These are phyloP conservation scores for Spongia lamella DNA, from an alignment of 37 sponge, comb jelly and placozoan genomes.

Conservation along the genomic window DNA sequence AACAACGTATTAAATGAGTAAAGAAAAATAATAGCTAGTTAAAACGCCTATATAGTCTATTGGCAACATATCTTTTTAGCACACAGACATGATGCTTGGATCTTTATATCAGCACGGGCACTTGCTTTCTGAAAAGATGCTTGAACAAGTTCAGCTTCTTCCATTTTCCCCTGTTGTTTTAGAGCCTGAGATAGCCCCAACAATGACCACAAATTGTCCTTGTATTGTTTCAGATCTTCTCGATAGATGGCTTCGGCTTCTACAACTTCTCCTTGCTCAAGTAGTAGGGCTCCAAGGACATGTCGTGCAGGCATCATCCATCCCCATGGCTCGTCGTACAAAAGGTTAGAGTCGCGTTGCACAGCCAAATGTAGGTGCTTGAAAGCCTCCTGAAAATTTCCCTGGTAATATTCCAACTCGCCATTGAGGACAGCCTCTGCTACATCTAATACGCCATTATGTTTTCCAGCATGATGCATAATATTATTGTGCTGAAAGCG, in stretches of 20 bases:
- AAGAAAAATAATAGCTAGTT: no score
- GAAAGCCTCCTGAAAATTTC: slow-evolving; percentile 53
- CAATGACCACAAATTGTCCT: slow-evolving; percentile 60
- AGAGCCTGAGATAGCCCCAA: slow-evolving; percentile 45
- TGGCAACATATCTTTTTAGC: slow-evolving; percentile 42
- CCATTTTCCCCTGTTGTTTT: slow-evolving; percentile 29
- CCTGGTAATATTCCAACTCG: slow-evolving; percentile 62
- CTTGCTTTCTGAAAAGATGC: slow-evolving; percentile 27
- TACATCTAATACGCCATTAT: slow-evolving; percentile 52
- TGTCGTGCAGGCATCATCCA: slow-evolving; percentile 73
- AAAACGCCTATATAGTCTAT: no score
- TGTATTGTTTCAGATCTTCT: slow-evolving; percentile 47
- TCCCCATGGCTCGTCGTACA: slow-evolving; percentile 66
- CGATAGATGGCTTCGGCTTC: slow-evolving; percentile 55
- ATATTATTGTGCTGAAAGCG: slow-evolving; percentile 40
- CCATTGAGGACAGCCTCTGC: slow-evolving; percentile 64
- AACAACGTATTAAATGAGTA: no score
- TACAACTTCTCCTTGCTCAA: slow-evolving; percentile 52
- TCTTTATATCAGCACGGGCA: slow-evolving; percentile 41
- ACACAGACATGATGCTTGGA: slow-evolving; percentile 61
- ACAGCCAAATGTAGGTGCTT: slow-evolving; percentile 58
- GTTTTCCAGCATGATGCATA: slow-evolving; percentile 48
- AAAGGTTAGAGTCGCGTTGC: slow-evolving; percentile 36
- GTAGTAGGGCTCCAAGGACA: slow-evolving; percentile 56
- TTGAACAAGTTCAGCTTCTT: slow-evolving; percentile 31